These are phyloP conservation scores for Invenusta paracnida DNA, from an alignment of 2,888 invertebrate genomes.

Conservation along the genomic window DNA sequence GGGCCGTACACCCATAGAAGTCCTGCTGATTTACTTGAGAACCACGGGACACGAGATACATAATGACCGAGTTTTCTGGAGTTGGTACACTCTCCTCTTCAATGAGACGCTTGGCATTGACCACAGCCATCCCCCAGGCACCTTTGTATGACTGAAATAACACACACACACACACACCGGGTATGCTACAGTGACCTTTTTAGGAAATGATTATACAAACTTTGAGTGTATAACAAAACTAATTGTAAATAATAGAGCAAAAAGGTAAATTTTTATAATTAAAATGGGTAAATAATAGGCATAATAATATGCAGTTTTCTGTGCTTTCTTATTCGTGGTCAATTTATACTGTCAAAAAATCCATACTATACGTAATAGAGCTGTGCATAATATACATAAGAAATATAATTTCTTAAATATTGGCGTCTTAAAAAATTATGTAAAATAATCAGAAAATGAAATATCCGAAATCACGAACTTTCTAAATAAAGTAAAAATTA, in stretches of 20 bases:
- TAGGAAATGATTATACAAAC: background rate
- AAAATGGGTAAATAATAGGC: no score
- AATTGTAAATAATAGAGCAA: background rate
- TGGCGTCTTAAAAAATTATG: no score
- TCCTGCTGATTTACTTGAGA: conserved; percentile 69
- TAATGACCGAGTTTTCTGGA: conserved; percentile 32
- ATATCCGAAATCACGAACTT: no score
- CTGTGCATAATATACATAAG: no score
- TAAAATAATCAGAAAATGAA: no score
- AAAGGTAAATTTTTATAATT: no score
- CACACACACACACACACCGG: background rate
- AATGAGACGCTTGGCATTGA: background rate
- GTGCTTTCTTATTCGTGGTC: no score
- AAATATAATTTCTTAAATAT: no score
- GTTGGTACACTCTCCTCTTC: conserved; percentile 35
- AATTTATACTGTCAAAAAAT: no score
- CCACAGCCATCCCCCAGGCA: background rate
- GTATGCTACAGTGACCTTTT: background rate
- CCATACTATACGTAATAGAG: no score
- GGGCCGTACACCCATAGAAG: conserved; percentile 66
- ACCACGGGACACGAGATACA: conserved; percentile 54
- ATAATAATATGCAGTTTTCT: no score
- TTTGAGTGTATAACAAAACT: background rate
- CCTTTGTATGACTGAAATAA: background rate
- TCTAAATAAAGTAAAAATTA: no score